These are phyloP conservation scores for Hirundichthys speculiger DNA, from an alignment of 2,113 vertebrate genomes.

Conservation along the genomic window DNA sequence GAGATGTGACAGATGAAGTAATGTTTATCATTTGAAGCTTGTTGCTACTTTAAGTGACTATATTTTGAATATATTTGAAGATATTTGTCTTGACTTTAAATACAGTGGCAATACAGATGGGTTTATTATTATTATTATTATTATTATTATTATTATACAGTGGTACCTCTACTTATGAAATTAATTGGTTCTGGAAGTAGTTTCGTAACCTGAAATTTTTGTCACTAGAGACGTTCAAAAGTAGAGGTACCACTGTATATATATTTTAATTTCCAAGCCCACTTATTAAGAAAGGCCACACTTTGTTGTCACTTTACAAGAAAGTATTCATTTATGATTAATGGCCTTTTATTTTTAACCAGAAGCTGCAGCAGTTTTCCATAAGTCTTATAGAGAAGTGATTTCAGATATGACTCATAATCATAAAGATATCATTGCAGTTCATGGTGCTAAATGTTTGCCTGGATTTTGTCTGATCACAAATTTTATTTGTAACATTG, in stretches of 20 bases:
- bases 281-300: too few relatives aligned
- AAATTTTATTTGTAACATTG: too few relatives aligned
- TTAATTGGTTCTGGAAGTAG: too few relatives aligned
- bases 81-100: neutral
- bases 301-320: too few relatives aligned
- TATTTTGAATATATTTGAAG: neutral
- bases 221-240: too few relatives aligned
- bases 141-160: too few relatives aligned
- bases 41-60: neutral
- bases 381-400: neutral
- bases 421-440: neutral
- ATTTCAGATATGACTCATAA: neutral
- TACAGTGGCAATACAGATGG: neutral
- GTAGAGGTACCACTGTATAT: too few relatives aligned
- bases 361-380: neutral
- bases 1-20: neutral
- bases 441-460: neutral
- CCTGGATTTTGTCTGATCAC: neutral
- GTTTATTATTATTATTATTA: too few relatives aligned
- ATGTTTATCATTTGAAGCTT: neutral
- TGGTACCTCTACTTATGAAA: too few relatives aligned
- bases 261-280: too few relatives aligned
- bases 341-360: neutral
- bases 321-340: neutral
- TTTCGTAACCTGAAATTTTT: too few relatives aligned